phyloP scores from a whole-genome alignment of 2,797 vertebrate species.

The Hippocampus kuda region DNA sequence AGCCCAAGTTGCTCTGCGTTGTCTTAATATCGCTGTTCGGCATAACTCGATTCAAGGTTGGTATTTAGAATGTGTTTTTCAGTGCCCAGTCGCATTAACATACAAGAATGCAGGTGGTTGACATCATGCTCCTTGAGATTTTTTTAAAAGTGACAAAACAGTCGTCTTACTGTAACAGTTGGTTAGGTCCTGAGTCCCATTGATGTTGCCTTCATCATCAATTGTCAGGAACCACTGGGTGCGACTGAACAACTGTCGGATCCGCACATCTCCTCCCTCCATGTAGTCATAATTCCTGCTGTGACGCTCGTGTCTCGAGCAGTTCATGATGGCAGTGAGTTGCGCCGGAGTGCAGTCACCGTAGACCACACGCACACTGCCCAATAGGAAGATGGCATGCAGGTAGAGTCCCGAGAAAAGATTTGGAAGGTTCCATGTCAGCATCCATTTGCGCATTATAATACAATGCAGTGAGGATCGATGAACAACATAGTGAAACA shows the following conservation, averaged over 20 bases:
- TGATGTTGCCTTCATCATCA: slow-evolving; percentile 89
- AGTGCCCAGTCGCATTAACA: too few species aligned
- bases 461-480: slow-evolving; percentile 84
- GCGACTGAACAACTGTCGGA: slow-evolving; percentile 93
- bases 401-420: slow-evolving; percentile 91
- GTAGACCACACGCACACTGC: slow-evolving; percentile 82
- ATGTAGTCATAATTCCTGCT: slow-evolving; percentile 98
- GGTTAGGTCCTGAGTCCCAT: slow-evolving; percentile 87
- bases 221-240: slow-evolving; percentile 98
- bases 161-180: slow-evolving; percentile 88
- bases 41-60: neutral
- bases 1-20: neutral
- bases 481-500: slow-evolving; percentile 92
- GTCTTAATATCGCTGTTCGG: neutral
- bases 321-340: slow-evolving; percentile 90
- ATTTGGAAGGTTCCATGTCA: slow-evolving; percentile 94
- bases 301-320: slow-evolving; percentile 90
- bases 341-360: slow-evolving; percentile 91
- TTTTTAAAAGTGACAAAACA: slow-evolving; percentile 4
- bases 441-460: slow-evolving; percentile 99
- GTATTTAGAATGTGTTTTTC: too few species aligned
- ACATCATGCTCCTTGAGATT: neutral
- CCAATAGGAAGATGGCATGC: slow-evolving; percentile 83
- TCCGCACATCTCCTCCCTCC: slow-evolving; percentile 96
- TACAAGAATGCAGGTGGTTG: neutral